Evolutionary conservation across 2,888 invertebrate species (phyloP), one percentile per base, ranked within the genome.

Genomic region (Campoplex capitator): DNA sequence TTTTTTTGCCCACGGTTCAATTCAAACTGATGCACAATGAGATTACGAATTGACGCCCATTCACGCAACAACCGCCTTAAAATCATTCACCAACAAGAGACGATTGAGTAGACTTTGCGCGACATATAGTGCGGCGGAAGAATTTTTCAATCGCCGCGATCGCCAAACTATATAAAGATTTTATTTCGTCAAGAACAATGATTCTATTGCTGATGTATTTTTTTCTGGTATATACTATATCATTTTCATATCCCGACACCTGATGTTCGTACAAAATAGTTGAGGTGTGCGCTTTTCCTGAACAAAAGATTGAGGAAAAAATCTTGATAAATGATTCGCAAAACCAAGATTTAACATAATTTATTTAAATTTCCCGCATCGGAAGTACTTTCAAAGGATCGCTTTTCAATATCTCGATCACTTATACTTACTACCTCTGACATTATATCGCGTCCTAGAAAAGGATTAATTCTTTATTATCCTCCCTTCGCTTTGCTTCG

Each of bases 401-500:
- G 23, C 23, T 13, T 51, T 18, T 45, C 58, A 67, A 58, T 73
- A 38, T 54, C 48, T 58, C 65, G 79, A 87, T 87, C 84, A 73
- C 1, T 3, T 38, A 6, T 42, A 9, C 82, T 23, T 23, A 23
- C 79, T 76, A 71, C 38, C 68, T 70, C 45, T 62, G 70, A 58
- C 70, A 71, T 75, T 80, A 82, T 83, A 82, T 83, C 77, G 65
- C 58, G 79, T 62, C 16, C 62, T 62, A 1, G 38, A 18, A 75
- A 70, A 54, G 78, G 56, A 79, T 68, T 28, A 51, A 54, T 32
- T 73, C 54, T 11, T 54, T 8, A 16, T 18, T 7, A 48, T 16
- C 23, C 32, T 28, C 45, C 18, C 23, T 23, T 23, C 23, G 23
- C 23, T 23, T 23, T 23, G 23, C 23, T 23, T 23, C 23, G 23